Conservation (phyloP, 2,113 vertebrate genomes). For the Campylomormyrus numenius region DNA sequence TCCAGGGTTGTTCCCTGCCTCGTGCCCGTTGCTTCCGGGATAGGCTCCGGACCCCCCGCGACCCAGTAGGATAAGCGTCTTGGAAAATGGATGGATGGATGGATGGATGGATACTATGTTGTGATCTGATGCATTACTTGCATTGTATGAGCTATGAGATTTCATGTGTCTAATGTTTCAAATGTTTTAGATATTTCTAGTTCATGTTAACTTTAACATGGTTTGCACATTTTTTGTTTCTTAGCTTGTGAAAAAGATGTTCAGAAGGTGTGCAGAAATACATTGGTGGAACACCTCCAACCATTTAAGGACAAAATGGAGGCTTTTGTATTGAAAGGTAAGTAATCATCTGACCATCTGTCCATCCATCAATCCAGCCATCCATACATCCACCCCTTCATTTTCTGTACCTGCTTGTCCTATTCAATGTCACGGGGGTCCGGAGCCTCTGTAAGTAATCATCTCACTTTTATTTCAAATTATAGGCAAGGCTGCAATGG, state of each 20-base stretch:
- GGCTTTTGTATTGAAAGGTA: slow-evolving; percentile 78
- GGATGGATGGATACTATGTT: background rate
- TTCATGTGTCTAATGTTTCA: background rate
- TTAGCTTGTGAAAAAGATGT: background rate
- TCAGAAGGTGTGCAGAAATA: background rate
- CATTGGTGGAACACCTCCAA: background rate
- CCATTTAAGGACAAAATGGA: slow-evolving; percentile 41
- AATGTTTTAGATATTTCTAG: background rate
- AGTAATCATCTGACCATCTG: slow-evolving; percentile 24
- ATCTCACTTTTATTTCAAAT: background rate
- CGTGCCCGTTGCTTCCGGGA: too few relatives aligned
- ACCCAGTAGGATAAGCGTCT: too few relatives aligned
- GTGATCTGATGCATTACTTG: background rate
- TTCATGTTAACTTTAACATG: background rate
- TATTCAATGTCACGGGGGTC: background rate
- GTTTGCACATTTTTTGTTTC: background rate
- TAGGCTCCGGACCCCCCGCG: too few relatives aligned
- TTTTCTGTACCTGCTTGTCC: background rate
- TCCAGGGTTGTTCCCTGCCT: too few relatives aligned
- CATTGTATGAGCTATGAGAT: background rate
- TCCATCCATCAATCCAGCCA: background rate
- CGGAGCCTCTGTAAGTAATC: background rate
- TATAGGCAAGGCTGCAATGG: background rate
- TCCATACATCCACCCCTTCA: background rate
- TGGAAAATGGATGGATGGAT: too few relatives aligned